Base-by-base conservation (phyloP, 2,888 invertebrate species). In the Meta bourneti region DNA sequence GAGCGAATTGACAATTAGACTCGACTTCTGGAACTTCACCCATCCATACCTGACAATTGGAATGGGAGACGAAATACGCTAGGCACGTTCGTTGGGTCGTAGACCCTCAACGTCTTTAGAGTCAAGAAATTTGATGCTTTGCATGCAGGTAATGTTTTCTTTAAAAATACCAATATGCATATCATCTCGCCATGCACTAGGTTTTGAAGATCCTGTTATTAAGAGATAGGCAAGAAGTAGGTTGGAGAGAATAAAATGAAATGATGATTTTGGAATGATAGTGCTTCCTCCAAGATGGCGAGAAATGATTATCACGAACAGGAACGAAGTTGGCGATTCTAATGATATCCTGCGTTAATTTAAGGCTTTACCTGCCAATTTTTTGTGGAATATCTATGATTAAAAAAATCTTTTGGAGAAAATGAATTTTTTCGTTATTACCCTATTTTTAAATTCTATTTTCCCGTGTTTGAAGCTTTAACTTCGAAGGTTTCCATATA, bases 301-400 rank as follows among this genome's bases (percentile, higher is more conserved):
- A 20, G 16, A 82, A 80, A 51, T 82, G 71, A 52, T 82, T 72
- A 72, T 61, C 19, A 71, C 7, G 16, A 70, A 79, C 71, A 82
- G n/a, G 72, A 11, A 71, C 51, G 52, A 51, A 20, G 4, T 13
- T 13, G 13, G 82, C 72, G 72, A 72, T 11, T 72, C 72, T 82
- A 82, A 82, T 72, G 48, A n/a, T 20, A n/a, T n/a, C 4, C 8
- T 77, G n/a, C 51, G 19, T 52, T 77, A 19, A 9, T n/a, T 51
- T n/a, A 51, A 77, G 34, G 34, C 4, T 34, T 34, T 34, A 4
- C 34, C 34, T 34, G 4, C 34, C 34, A 34, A 2, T 34, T 34
- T 34, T 34, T 34, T 34, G 34, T 34, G 34, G 34, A 34, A 2
- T 20, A 34, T 16, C 8, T 75, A 75, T 75, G 48, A 34, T 75